Percentiles rank a stretch among this genome's conserved stretches.
Conservation (phyloP, 2,888 invertebrate genomes). For the Ischnus inquisitorius region DNA sequence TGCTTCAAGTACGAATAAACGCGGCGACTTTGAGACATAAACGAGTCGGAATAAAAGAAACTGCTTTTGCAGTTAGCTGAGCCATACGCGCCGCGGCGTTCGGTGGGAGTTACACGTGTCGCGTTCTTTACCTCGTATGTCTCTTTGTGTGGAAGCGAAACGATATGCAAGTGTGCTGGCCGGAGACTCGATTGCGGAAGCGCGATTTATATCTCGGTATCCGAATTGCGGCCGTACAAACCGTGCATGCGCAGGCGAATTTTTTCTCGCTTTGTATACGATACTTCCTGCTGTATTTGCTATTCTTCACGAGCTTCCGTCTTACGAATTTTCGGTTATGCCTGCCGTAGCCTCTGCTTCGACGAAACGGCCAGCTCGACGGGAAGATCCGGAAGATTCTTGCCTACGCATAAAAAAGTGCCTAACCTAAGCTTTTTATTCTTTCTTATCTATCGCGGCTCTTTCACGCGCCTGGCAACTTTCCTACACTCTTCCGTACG, state of each 20-base stretch:
- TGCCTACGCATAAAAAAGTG: too few species aligned
- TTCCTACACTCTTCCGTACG: background rate
- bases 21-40: background rate
- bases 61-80: constrained; percentile 14
- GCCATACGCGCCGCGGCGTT: too few species aligned
- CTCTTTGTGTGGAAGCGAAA: constrained; percentile 5
- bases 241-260: background rate
- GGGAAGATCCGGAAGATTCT: background rate
- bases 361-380: background rate
- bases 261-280: background rate
- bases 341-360: background rate
- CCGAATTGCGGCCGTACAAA: background rate
- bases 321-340: background rate
- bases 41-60: background rate
- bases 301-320: background rate
- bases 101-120: too few species aligned
- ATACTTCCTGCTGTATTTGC: background rate
- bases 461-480: background rate
- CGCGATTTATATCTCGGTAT: constrained; percentile 11
- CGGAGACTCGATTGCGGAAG: constrained; percentile 31
- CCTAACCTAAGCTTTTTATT: background rate
- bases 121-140: constrained; percentile 22
- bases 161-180: constrained; percentile 29
- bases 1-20: background rate
- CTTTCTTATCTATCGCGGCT: background rate